Evolutionary conservation across 1,140 invertebrate species (phyloP).

Genomic region (Aphis craccivora): DNA sequence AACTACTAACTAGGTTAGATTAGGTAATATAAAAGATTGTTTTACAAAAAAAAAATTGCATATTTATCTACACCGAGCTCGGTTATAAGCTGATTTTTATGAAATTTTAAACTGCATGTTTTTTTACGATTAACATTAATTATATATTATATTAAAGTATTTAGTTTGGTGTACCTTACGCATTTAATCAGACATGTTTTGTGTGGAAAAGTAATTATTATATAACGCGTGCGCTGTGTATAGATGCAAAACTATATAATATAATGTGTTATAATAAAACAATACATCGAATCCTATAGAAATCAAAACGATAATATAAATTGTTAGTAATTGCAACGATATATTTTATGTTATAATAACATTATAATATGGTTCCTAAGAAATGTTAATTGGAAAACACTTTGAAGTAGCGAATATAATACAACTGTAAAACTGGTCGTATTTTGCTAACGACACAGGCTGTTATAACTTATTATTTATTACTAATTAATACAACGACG

Average conservation of each 20-base stretch:
- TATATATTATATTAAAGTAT: background rate
- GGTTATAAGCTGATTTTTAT: background rate
- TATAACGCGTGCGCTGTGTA: background rate
- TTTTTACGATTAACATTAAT: background rate
- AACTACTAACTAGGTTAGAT: background rate
- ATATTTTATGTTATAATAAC: background rate
- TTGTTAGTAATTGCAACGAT: background rate
- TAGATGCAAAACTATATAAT: background rate
- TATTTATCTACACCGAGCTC: background rate
- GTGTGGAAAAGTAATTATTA: background rate
- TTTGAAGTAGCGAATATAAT: background rate
- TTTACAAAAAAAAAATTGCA: background rate
- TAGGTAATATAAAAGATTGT: background rate
- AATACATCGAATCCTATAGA: background rate
- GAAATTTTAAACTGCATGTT: background rate
- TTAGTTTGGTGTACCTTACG: background rate
- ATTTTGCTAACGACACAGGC: background rate
- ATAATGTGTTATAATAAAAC: background rate
- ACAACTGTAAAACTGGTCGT: background rate
- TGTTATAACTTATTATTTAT: background rate
- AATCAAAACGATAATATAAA: background rate
- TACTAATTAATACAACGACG: background rate
- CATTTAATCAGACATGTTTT: background rate
- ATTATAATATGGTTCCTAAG: background rate
- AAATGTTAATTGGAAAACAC: conserved; percentile 9